Conservation (phyloP, 2,888 invertebrate species). For the Xanthia icteritia region DNA sequence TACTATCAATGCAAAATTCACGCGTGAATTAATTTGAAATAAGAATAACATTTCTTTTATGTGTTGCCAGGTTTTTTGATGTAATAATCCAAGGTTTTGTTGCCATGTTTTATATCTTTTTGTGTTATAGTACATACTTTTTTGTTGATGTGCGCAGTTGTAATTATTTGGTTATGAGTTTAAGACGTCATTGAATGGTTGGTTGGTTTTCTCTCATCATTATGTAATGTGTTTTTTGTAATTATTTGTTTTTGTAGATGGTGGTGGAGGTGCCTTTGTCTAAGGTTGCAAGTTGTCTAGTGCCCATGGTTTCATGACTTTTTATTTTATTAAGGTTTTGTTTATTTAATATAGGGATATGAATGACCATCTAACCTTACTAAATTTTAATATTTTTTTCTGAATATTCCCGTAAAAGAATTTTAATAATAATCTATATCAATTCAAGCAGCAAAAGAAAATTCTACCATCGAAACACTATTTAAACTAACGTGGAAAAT, state of each 20-base stretch:
- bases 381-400: neutral
- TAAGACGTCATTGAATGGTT: conserved; percentile 67
- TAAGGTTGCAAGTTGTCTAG: neutral
- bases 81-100: conserved; percentile 66
- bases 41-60: conserved; percentile 69
- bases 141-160: conserved; percentile 58
- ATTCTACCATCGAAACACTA: neutral
- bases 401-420: neutral
- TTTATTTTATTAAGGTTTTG: neutral
- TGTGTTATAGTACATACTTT: conserved; percentile 46
- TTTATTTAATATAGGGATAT: neutral
- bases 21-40: conserved; percentile 83
- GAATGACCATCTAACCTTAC: neutral
- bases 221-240: conserved; percentile 22
- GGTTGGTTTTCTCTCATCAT: conserved; percentile 50
- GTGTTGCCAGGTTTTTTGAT: conserved; percentile 63
- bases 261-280: neutral
- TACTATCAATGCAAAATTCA: conserved; percentile 79
- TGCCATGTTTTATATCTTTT: conserved; percentile 59
- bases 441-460: neutral
- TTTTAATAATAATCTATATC: no score
- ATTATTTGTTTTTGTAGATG: conserved; percentile 20
- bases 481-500: neutral
- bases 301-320: neutral
- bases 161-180: conserved; percentile 74